Evolutionary conservation across 2,797 vertebrate genomes (phyloP).

Genomic region (Gadopsis bispinosus): DNA sequence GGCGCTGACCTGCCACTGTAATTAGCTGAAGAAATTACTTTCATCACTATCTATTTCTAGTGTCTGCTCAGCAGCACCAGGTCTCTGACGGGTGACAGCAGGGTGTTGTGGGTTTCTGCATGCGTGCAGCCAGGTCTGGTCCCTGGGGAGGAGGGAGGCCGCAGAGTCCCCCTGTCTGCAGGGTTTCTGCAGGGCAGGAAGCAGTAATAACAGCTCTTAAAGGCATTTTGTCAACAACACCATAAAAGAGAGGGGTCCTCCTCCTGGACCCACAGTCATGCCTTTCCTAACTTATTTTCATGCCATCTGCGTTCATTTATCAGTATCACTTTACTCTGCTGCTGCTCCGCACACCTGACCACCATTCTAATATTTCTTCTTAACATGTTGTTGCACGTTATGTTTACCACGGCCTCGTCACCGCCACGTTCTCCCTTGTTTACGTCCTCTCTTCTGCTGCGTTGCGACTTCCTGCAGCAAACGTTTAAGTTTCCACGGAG

Average conservation of each 20-base stretch:
- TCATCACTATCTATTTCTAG: conserved; percentile 50
- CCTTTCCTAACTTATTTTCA: not conserved
- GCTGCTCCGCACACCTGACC: not conserved
- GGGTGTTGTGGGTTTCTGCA: not conserved
- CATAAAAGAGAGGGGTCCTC: conserved; percentile 63
- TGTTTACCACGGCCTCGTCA: conserved; percentile 3
- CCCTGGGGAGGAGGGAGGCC: not conserved
- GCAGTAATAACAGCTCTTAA: conserved; percentile 68
- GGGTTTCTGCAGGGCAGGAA: conserved; percentile 65
- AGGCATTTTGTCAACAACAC: conserved; percentile 74
- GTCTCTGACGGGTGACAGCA: too few species aligned
- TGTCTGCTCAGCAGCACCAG: conserved; percentile 53
- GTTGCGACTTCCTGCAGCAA: conserved; percentile 2
- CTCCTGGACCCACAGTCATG: conserved; percentile 34
- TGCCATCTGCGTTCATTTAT: not conserved
- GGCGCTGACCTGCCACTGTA: conserved; percentile 56
- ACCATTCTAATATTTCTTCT: not conserved
- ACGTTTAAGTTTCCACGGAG: conserved; percentile 1
- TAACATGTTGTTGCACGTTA: not conserved
- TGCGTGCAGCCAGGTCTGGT: conserved; percentile 24
- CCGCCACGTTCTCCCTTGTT: not conserved
- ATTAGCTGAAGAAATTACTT: conserved; percentile 55
- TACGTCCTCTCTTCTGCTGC: not conserved
- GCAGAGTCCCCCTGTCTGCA: conserved; percentile 57
- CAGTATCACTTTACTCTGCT: not conserved